Percentiles rank a stretch among this genome's conserved stretches.
These are phyloP conservation scores for Paralvinella palmiformis DNA, from an alignment of 1,140 invertebrate genomes.

Conservation along the genomic window DNA sequence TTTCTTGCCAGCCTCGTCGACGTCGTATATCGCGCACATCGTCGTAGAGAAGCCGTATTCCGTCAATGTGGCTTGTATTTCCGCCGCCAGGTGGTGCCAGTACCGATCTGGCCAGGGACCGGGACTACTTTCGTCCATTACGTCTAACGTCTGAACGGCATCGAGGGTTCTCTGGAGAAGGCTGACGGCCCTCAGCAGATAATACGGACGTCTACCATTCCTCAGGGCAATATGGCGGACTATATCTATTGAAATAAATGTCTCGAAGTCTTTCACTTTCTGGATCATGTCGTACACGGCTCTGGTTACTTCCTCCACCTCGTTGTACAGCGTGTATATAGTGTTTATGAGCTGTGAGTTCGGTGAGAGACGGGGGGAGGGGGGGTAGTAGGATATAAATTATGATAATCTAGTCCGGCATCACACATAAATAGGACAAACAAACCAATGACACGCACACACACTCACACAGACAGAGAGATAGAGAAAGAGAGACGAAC, in stretches of 20 bases:
- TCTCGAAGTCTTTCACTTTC: conserved; percentile 3
- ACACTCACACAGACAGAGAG: conserved; percentile 20
- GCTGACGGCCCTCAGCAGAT: neutral
- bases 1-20: conserved; percentile 3
- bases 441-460: neutral
- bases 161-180: neutral
- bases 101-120: neutral
- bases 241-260: neutral
- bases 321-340: too few relatives aligned
- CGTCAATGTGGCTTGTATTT: conserved; percentile 6
- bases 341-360: too few relatives aligned
- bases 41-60: conserved; percentile 10
- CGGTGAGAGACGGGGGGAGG: too few relatives aligned
- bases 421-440: neutral
- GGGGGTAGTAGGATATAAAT: neutral
- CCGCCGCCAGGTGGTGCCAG: conserved; percentile 9
- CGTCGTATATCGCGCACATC: neutral
- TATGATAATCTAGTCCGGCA: neutral
- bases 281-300: neutral
- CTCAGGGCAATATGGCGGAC: conserved; percentile 4
- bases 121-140: neutral
- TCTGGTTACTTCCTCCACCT: neutral
- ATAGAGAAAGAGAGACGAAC: conserved; percentile 20
- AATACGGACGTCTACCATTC: conserved; percentile 3
- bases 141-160: neutral